These are phyloP conservation scores for Tillus elongatus DNA, from an alignment of 2,888 invertebrate genomes.

Conservation along the genomic window DNA sequence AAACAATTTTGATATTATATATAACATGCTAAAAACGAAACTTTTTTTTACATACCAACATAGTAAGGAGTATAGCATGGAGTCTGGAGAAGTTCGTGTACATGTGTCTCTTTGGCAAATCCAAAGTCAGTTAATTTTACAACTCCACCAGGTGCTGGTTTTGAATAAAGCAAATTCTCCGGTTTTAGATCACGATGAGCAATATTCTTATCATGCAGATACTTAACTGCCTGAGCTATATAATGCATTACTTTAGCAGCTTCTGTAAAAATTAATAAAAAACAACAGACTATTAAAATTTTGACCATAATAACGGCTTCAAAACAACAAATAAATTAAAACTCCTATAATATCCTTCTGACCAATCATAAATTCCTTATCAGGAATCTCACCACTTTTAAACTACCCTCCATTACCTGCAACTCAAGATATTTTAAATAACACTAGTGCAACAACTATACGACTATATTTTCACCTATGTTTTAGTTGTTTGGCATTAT, in stretches of 20 bases:
- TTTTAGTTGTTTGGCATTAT: too few relatives aligned
- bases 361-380: too few relatives aligned
- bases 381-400: too few relatives aligned
- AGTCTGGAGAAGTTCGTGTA: conserved; percentile 85
- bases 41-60: conserved; percentile 60
- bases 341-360: too few relatives aligned
- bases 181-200: conserved; percentile 98
- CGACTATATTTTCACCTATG: too few relatives aligned
- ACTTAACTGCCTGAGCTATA: conserved; percentile 90
- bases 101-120: conserved; percentile 89
- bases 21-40: neutral
- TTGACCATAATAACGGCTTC: too few relatives aligned
- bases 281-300: too few relatives aligned
- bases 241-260: conserved; percentile 93
- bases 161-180: conserved; percentile 90
- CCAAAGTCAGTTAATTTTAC: conserved; percentile 98
- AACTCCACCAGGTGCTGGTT: conserved; percentile 61
- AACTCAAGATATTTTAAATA: too few relatives aligned
- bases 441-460: too few relatives aligned
- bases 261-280: conserved; percentile 48
- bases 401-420: too few relatives aligned
- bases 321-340: too few relatives aligned
- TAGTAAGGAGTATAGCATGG: conserved; percentile 99
- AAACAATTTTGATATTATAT: conserved; percentile 19
- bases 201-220: conserved; percentile 87